phyloP scores from a whole-genome alignment of 2,888 invertebrate species.

The Cataglyphis altisquamis region DNA sequence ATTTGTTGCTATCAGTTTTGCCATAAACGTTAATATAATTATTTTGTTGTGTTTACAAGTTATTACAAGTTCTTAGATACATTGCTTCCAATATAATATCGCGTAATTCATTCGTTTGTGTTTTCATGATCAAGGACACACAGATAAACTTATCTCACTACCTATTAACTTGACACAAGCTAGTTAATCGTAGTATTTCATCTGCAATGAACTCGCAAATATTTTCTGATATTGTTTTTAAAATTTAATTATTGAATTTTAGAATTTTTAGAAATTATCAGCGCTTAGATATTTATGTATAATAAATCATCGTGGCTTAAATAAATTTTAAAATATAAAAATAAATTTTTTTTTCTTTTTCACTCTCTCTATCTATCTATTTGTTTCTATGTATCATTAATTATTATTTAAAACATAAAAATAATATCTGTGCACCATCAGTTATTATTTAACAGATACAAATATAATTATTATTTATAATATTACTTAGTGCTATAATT shows the following conservation, averaged over 20 bases:
- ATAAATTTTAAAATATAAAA: slow-evolving; percentile 1
- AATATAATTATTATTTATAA: not conserved
- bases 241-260: not conserved
- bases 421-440: not conserved
- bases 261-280: not conserved
- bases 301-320: not conserved
- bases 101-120: not conserved
- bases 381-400: not conserved
- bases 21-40: not conserved
- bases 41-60: not conserved
- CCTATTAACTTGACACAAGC: not conserved
- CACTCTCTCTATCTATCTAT: too few species aligned
- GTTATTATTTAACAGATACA: not conserved
- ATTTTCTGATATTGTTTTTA: not conserved
- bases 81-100: not conserved
- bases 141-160: not conserved
- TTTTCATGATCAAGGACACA: not conserved
- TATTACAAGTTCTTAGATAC: not conserved
- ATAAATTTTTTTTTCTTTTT: not conserved
- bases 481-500: not conserved
- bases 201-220: not conserved
- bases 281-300: not conserved
- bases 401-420: not conserved
- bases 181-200: not conserved
- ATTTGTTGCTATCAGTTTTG: not conserved